phyloP scores from a whole-genome alignment of 2,113 vertebrate genomes.

The Oostethus manadensis region DNA sequence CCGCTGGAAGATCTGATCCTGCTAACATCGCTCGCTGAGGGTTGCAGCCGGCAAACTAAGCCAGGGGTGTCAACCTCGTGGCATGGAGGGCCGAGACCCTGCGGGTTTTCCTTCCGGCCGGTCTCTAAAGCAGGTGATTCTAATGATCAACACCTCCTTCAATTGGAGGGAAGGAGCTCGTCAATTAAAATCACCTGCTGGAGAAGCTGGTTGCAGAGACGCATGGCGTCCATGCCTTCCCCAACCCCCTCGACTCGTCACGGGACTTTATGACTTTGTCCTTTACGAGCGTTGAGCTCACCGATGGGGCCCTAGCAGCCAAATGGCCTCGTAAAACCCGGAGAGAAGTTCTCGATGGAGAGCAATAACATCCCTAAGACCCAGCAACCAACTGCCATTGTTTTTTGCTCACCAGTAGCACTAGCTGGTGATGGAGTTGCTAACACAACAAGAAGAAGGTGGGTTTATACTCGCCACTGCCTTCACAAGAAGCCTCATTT shows the following conservation, averaged over 20 bases:
- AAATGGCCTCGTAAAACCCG: constrained; percentile 59
- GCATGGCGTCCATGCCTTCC: no score
- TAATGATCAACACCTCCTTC: no score
- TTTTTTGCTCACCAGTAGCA: not conserved
- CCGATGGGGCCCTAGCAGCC: constrained; percentile 50
- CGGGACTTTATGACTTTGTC: constrained; percentile 51
- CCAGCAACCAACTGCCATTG: constrained; percentile 30
- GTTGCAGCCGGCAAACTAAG: constrained; percentile 44
- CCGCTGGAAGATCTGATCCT: constrained; percentile 33
- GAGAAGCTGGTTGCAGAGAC: no score
- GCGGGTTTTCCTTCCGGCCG: no score
- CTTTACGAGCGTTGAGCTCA: constrained; percentile 30
- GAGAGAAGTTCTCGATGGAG: constrained; percentile 59
- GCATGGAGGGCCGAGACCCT: no score
- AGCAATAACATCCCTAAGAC: constrained; percentile 43
- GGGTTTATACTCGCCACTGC: no score
- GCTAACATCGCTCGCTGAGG: constrained; percentile 45
- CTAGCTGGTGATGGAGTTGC: not conserved
- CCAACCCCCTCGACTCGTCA: not conserved
- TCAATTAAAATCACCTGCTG: no score
- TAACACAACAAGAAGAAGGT: not conserved
- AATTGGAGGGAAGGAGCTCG: no score
- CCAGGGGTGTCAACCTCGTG: no score
- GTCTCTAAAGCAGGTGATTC: no score
- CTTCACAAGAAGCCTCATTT: no score